These are phyloP conservation scores for Mastomys coucha DNA, from an alignment of 2,113 vertebrate species.

Conservation along the genomic window DNA sequence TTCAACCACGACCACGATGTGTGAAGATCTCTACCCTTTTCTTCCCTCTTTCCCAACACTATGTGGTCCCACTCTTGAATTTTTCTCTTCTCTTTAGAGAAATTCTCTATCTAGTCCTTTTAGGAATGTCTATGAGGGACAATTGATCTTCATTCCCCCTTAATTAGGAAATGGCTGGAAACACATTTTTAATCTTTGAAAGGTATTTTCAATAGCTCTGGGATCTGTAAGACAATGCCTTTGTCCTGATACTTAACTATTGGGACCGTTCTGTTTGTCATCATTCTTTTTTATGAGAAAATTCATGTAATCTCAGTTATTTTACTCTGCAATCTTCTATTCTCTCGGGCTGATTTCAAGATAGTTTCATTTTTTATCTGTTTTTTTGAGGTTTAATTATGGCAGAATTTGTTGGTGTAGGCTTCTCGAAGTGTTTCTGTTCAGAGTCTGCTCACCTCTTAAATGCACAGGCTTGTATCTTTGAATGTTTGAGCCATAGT, in stretches of 20 bases:
- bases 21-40: not conserved
- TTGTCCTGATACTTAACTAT: not conserved
- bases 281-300: not conserved
- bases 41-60: not conserved
- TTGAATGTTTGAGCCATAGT: not conserved
- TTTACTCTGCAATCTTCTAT: not conserved
- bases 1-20: not conserved
- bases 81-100: not conserved
- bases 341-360: not conserved
- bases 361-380: not conserved
- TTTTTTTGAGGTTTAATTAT: not conserved
- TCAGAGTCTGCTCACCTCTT: not conserved
- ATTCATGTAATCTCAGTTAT: not conserved
- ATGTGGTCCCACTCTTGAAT: not conserved
- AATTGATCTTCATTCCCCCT: not conserved
- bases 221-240: not conserved
- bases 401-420: not conserved
- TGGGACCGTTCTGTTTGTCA: not conserved
- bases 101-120: not conserved
- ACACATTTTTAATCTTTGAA: not conserved
- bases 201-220: not conserved
- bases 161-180: not conserved
- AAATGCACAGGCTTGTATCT: not conserved
- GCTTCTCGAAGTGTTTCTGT: not conserved
- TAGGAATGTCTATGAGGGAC: not conserved